Evolutionary conservation across 1,140 invertebrate genomes (phyloP), one percentile per base, ranked within the genome.

Genomic region (Kradibia gibbosae): DNA sequence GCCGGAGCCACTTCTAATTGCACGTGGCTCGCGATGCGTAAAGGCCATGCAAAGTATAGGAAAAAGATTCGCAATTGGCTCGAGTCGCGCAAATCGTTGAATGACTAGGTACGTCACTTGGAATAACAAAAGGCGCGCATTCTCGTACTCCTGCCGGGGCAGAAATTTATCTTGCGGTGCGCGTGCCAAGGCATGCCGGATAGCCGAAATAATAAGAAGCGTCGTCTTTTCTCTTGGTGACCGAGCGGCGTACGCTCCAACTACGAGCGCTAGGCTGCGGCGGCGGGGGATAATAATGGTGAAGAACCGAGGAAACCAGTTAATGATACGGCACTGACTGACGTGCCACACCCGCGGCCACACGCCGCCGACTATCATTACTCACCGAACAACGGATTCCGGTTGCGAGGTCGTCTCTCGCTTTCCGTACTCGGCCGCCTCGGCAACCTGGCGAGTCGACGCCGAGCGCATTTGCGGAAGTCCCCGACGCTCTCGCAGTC

Each of bases 301-400:
- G 50, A 53, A 17, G 50, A 53, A 20, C 20, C 50, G 53, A 62
- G 62, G 50, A 76, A 81, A 71, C 75, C 65, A 57, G 71, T 55
- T 67, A 81, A 81, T 75, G 80, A 75, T 75, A 81, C 60, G 60
- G 71, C 72, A 75, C 50, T 74, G 72, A 82, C 74, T 70, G 73
- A 71, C 65, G 62, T 57, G 70, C 74, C 75, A 78, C 81, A 78
- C 75, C 75, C 75, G 75, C 65, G 45, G 57, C 42, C 55, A 45
- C 83, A 78, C 86, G 81, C 70, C 76, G 48, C 31, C 34, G 42
- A 79, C 60, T 82, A 83, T 82, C 82, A 84, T 85, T 84, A 85
- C 85, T 85, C 84, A 85, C 72, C 78, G 73, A 82, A 85, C n/a
- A n/a, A n/a, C 84, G 78, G 77, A 85, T 85, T 84, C 74, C 72